Evolutionary conservation across 2,113 vertebrate genomes (phyloP), one percentile per base, ranked within the genome.

Genomic region (Onychorhynchus coronatus): DNA sequence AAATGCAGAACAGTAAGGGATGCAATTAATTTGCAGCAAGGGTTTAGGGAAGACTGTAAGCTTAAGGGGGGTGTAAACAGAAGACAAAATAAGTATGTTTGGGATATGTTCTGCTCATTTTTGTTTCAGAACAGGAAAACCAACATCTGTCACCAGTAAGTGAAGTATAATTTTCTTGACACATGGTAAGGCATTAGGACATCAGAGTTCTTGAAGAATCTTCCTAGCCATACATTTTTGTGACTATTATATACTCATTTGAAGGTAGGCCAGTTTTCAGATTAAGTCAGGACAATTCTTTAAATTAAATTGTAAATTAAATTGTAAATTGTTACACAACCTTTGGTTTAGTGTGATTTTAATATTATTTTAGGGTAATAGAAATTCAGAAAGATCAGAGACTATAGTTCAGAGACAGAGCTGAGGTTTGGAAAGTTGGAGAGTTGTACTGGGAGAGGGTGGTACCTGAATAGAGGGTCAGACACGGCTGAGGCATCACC

Each of bases 321-420:
- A n/a, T n/a, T n/a, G 55, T 59, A 37, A 92, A 85, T 31, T 78
- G 18, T 89, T 89, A 66, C 15, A 80, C 18, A 39, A n/a, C n/a
- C n/a, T n/a, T n/a, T n/a, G n/a, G 5, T 19, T 89, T n/a, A n/a
- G 14, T 77, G 31, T 88, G 70, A 78, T 85, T 96, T 95, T 82
- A 73, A 68, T 23, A 7, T 76, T 83, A 52, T 65, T 89, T 81
- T 58, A 53, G 28, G 6, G 5, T 75, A 49, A 71, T 70, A 58
- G 14, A 75, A 81, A 46, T 37, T 24, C 21, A 35, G 11, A 4
- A 66, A 61, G 37, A 23, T 61, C 0, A 0, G 2, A 25, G 5
- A 63, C 4, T 52, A 10, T 35, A 46, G 23, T 25, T 66, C 44
- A 67, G 75, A 81, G n/a, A 63, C 46, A 0, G 2, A 70, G 8